Percentiles rank a stretch among this genome's conserved stretches.
phyloP scores from a whole-genome alignment of 2,797 vertebrate species.

The Mareca strepera region DNA sequence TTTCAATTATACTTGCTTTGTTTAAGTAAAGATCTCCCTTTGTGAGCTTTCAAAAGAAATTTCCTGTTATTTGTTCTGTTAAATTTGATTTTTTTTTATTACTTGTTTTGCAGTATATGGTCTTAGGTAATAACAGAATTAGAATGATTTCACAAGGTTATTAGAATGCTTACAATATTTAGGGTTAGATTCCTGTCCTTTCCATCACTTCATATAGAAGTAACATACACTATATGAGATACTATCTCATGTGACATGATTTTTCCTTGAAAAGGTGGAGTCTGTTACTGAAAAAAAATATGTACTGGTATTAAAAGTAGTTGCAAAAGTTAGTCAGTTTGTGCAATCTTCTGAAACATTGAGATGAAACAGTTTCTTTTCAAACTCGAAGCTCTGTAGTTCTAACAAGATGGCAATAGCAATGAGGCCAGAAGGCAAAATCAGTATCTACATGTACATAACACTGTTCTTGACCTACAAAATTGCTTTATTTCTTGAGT shows the following conservation, averaged over 20 bases:
- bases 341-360: not conserved
- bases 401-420: not conserved
- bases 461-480: not conserved
- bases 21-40: not conserved
- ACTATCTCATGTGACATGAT: not conserved
- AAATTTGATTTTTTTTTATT: rapidly evolving
- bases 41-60: not conserved
- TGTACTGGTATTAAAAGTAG: not conserved
- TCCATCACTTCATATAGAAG: not conserved
- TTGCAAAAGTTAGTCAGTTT: not conserved
- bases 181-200: not conserved
- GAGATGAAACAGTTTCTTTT: not conserved
- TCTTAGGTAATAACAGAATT: not conserved
- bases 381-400: not conserved
- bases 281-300: not conserved
- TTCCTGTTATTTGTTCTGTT: not conserved
- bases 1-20: not conserved
- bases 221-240: not conserved
- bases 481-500: not conserved
- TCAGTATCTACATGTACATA: not conserved
- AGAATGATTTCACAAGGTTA: not conserved
- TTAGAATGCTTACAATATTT: not conserved
- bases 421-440: not conserved
- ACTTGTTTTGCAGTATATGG: not conserved
- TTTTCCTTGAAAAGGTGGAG: not conserved